phyloP scores from a whole-genome alignment of 2,113 vertebrate species.

The Cyanocitta stelleri region DNA sequence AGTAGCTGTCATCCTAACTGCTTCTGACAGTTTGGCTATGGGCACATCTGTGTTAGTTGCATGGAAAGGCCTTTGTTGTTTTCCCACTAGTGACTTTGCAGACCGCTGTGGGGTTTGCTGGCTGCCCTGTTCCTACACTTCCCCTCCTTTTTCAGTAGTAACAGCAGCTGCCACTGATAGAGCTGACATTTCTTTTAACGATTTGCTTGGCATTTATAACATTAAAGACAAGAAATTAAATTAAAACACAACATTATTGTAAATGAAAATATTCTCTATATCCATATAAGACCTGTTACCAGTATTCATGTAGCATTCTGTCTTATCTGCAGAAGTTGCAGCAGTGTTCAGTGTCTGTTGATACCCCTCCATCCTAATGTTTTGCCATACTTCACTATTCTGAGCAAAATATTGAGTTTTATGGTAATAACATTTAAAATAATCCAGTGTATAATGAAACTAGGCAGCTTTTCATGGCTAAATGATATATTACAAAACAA shows the following conservation, averaged over 20 bases:
- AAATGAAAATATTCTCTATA: background rate
- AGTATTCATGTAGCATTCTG: background rate
- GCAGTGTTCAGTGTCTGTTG: background rate
- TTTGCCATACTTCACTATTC: background rate
- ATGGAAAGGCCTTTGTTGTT: slow-evolving; percentile 84
- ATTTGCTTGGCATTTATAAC: slow-evolving; percentile 71
- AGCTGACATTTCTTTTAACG: slow-evolving; percentile 77
- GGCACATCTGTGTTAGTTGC: slow-evolving; percentile 94
- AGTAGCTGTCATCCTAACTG: slow-evolving; percentile 94
- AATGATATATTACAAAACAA: background rate
- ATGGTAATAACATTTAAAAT: background rate
- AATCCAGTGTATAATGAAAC: background rate
- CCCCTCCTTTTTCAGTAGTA: slow-evolving; percentile 73
- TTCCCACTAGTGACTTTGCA: slow-evolving; percentile 85
- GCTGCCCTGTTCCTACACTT: slow-evolving; percentile 73
- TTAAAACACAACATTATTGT: background rate
- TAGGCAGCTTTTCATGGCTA: background rate
- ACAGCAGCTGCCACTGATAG: slow-evolving; percentile 75
- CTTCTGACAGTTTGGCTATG: slow-evolving; percentile 93
- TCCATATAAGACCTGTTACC: background rate
- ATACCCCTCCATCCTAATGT: background rate
- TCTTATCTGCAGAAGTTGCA: background rate
- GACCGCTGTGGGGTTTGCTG: slow-evolving; percentile 76
- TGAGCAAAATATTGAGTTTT: background rate
- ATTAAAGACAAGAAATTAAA: slow-evolving; percentile 23